A percentile compares a stretch with the other conserved stretches of the same genome.
phyloP scores from a whole-genome alignment of 2,113 vertebrate species.

The Oxygymnocypris stewartii region DNA sequence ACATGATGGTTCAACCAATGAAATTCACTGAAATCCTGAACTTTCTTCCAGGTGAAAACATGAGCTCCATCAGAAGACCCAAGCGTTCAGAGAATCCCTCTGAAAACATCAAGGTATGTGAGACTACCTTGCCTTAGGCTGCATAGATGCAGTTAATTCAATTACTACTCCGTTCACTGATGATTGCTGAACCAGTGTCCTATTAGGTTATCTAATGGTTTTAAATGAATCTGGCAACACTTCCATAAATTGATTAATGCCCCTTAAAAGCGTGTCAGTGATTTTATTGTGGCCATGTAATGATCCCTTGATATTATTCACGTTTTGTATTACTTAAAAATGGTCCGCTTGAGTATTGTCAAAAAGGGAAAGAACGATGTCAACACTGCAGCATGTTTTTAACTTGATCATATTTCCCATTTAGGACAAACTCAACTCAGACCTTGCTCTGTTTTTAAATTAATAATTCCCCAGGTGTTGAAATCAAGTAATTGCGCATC shows the following conservation, averaged over 20 bases:
- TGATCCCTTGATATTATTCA: not conserved
- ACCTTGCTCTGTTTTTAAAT: not conserved
- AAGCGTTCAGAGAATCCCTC: slow-evolving; percentile 41
- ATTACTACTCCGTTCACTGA: no score
- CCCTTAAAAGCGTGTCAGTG: not conserved
- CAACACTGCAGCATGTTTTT: not conserved
- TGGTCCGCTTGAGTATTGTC: not conserved
- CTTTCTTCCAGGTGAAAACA: slow-evolving; percentile 19
- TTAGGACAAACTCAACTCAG: not conserved
- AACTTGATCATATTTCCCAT: not conserved
- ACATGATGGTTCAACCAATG: no score
- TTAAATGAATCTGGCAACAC: not conserved
- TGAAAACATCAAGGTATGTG: slow-evolving; percentile 52
- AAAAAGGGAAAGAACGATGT: not conserved
- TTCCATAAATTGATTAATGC: not conserved
- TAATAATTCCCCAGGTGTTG: slow-evolving; percentile 49
- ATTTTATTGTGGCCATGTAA: not conserved
- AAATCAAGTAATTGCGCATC: slow-evolving; percentile 39
- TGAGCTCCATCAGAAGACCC: slow-evolving; percentile 47
- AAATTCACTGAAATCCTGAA: not conserved
- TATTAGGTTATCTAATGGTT: not conserved
- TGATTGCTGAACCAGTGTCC: not conserved
- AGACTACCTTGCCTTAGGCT: no score
- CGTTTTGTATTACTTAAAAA: not conserved
- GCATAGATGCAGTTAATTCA: no score